These are phyloP conservation scores for Tympanoctomys barrerae DNA, from an alignment of 2,797 vertebrate species.

Conservation along the genomic window DNA sequence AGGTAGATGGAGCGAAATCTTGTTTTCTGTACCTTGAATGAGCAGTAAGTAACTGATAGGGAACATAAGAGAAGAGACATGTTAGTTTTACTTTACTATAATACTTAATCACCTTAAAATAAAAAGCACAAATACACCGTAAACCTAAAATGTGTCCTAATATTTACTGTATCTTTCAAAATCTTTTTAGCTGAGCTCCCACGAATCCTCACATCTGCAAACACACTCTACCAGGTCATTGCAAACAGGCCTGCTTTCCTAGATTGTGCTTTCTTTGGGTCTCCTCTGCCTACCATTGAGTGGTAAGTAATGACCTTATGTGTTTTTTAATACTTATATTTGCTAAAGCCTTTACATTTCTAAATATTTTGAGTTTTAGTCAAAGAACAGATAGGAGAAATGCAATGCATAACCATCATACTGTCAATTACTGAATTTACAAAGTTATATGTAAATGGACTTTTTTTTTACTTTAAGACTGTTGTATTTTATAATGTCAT, in stretches of 20 bases:
- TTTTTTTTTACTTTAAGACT: conserved; percentile 7
- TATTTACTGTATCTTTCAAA: conserved; percentile 44
- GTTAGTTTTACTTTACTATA: neutral
- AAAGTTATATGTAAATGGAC: neutral
- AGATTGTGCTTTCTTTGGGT: conserved; percentile 96
- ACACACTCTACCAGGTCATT: conserved; percentile 96
- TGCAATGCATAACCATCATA: neutral
- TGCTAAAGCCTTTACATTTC: neutral
- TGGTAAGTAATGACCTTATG: conserved; percentile 90
- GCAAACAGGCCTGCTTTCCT: conserved; percentile 92
- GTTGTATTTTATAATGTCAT: neutral
- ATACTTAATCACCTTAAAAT: conserved; percentile 18
- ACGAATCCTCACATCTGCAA: conserved; percentile 93
- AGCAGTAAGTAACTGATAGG: neutral
- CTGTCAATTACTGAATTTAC: neutral
- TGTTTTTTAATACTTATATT: conserved; percentile 42
- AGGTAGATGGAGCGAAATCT: neutral
- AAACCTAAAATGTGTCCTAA: conserved; percentile 14
- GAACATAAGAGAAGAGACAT: neutral
- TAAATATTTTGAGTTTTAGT: conserved; percentile 14
- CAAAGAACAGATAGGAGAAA: neutral
- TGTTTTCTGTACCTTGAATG: neutral
- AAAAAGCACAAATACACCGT: neutral
- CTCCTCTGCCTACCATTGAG: conserved; percentile 95
- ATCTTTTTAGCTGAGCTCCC: conserved; percentile 94